Evolutionary conservation across 1,140 invertebrate genomes (phyloP).

Genomic region (Micrasema minimum): DNA sequence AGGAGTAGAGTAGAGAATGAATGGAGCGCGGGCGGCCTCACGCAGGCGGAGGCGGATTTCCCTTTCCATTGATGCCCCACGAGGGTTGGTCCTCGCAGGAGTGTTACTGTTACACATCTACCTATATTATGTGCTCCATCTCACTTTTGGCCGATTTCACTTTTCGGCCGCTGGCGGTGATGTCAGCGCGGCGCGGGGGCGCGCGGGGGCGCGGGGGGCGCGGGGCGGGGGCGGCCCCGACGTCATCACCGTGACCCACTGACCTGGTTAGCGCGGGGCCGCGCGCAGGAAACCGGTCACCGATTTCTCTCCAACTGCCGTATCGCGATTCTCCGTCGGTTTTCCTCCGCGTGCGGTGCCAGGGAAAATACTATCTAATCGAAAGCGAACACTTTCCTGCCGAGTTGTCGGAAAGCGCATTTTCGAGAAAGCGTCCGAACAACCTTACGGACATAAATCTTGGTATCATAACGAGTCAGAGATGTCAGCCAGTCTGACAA

Average conservation of each 20-base stretch:
- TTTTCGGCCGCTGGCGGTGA: slow-evolving; percentile 46
- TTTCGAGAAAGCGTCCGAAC: background rate
- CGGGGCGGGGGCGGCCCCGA: slow-evolving; percentile 40
- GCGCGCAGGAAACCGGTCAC: slow-evolving; percentile 51
- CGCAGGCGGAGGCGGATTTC: slow-evolving; percentile 1
- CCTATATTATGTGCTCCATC: slow-evolving; percentile 5
- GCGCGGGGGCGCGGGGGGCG: slow-evolving; percentile 11
- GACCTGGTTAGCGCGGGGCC: slow-evolving; percentile 47
- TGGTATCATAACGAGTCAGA: too few relatives aligned
- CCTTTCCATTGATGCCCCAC: slow-evolving; percentile 26
- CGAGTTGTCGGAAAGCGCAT: background rate
- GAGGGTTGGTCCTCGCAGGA: slow-evolving; percentile 14
- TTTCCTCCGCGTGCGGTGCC: slow-evolving; percentile 17
- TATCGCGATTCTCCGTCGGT: slow-evolving; percentile 5
- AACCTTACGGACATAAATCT: background rate
- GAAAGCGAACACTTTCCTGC: background rate
- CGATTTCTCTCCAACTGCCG: slow-evolving; percentile 45
- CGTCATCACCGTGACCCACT: slow-evolving; percentile 53
- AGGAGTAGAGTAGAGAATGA: slow-evolving; percentile 13
- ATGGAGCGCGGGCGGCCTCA: background rate
- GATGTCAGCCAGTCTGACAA: too few relatives aligned
- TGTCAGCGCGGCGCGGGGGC: slow-evolving; percentile 24
- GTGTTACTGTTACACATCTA: background rate
- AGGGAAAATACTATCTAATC: slow-evolving; percentile 26
- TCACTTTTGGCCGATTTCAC: slow-evolving; percentile 51